Base-by-base conservation (phyloP, 1,140 invertebrate genomes). In the Thalassaphorura encarpata region DNA sequence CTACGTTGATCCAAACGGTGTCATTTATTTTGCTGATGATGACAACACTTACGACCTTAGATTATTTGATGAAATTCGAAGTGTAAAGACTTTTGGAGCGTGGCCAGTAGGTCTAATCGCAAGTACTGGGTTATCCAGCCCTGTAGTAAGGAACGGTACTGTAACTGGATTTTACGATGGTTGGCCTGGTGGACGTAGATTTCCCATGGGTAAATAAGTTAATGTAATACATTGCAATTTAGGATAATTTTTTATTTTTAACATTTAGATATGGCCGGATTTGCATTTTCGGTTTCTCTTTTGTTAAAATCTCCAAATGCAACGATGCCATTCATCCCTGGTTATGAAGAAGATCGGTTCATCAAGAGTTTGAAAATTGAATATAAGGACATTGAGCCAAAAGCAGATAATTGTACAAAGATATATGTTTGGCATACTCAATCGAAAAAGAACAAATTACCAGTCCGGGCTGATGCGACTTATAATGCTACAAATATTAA, bases 21-120 rank as follows among this genome's bases (percentile, higher is more conserved):
- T 96, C 18, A 77, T 97, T 49, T 98, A 97, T 75, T 97, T 98
- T 73, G 92, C 90, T 39, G 94, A 98, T 73, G 94, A 98, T 72
- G 94, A 98, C 72, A 98, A 98, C 69, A 90, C 89, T 0, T 94
- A 94, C 69, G 87, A 90, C 69, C 76, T 90, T 67, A 73, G 80
- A 64, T 72, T 94, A 36, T 94, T 94, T 72, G 78, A 85, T 58
- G 83, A 93, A 78, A 90, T 94, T 73, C 78, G 87, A 18, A 78
- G 77, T 48, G 90, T 87, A 1, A 80, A 82, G 66, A 81, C 77
- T 63, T 84, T 91, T n/a, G 86, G 85, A 1, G 86, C 93, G 78
- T 93, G 85, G 76, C 89, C 89, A 1, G 90, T 93, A 11, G 90
- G 87, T n/a, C 68, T 90, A 39, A 82, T 87, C 49, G 84, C 83